These are phyloP conservation scores for Macrosteles quadrilineatus DNA, from an alignment of 1,140 invertebrate species.

Conservation along the genomic window DNA sequence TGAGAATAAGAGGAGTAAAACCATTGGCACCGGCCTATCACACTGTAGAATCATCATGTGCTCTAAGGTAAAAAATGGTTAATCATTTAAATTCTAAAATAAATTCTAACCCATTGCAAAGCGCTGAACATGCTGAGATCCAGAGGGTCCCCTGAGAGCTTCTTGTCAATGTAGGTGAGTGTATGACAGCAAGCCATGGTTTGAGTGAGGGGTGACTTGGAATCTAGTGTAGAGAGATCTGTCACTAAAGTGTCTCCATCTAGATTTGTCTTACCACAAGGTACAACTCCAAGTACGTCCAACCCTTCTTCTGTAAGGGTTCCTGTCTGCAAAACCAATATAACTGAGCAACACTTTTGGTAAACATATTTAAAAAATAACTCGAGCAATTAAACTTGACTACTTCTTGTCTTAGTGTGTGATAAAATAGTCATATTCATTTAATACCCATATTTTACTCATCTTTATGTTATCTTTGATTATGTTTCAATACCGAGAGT, in stretches of 20 bases:
- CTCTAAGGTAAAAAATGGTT: no score
- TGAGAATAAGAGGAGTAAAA: no score
- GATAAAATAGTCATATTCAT: no score
- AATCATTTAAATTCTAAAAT: no score
- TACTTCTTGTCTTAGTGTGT: neutral
- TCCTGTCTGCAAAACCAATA: slow-evolving; percentile 66
- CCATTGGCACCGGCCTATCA: no score
- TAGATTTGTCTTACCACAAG: slow-evolving; percentile 49
- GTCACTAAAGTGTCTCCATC: slow-evolving; percentile 59
- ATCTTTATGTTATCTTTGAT: no score
- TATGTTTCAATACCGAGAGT: no score
- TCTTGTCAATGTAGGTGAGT: slow-evolving; percentile 73
- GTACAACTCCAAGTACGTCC: slow-evolving; percentile 84
- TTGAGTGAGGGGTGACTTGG: slow-evolving; percentile 54
- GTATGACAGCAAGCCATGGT: slow-evolving; percentile 78
- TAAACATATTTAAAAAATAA: neutral
- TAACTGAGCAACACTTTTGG: neutral
- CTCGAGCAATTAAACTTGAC: neutral
- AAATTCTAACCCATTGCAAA: slow-evolving; percentile 63
- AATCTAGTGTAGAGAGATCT: slow-evolving; percentile 54
- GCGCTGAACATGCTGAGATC: slow-evolving; percentile 87
- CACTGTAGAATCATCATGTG: no score
- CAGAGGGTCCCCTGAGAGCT: slow-evolving; percentile 76
- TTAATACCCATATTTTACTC: no score
- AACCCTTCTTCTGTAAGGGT: slow-evolving; percentile 94